phyloP scores from a whole-genome alignment of 1,140 invertebrate genomes.

The Leptinotarsa defecta region DNA sequence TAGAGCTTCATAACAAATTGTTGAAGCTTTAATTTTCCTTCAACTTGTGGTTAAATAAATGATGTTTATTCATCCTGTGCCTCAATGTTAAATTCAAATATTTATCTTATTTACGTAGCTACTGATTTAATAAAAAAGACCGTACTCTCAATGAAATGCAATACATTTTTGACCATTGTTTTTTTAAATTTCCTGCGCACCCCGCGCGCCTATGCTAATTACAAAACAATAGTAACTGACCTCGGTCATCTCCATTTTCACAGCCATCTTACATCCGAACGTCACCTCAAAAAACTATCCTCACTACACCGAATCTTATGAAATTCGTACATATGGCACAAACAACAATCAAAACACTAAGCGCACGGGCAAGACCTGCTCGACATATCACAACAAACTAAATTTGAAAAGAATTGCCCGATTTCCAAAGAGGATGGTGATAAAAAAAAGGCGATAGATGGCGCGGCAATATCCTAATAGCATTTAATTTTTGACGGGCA shows the following conservation, averaged over 20 bases:
- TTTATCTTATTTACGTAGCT: no score
- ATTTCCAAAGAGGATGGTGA: slow-evolving; percentile 8
- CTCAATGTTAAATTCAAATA: no score
- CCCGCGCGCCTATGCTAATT: neutral
- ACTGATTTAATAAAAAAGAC: no score
- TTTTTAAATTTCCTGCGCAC: no score
- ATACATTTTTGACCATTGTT: no score
- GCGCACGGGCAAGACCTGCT: slow-evolving; percentile 14
- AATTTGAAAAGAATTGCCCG: slow-evolving; percentile 17
- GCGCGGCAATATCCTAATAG: slow-evolving; percentile 23
- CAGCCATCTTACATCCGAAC: neutral
- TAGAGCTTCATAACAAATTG: no score
- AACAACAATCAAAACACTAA: slow-evolving; percentile 8
- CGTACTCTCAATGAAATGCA: no score
- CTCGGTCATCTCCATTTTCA: neutral
- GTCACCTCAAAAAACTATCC: neutral
- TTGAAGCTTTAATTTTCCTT: no score
- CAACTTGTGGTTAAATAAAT: no score
- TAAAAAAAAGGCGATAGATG: slow-evolving; percentile 26
- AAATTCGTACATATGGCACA: neutral
- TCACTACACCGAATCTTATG: neutral
- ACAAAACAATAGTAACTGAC: neutral
- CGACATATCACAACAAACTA: slow-evolving; percentile 31
- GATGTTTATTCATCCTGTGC: no score
- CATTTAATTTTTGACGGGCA: slow-evolving; percentile 11